A percentile compares a stretch with the other conserved stretches of the same genome.
Evolutionary conservation across 2,797 vertebrate genomes (phyloP).

Genomic region (Ctenochaetus hawaiiensis): DNA sequence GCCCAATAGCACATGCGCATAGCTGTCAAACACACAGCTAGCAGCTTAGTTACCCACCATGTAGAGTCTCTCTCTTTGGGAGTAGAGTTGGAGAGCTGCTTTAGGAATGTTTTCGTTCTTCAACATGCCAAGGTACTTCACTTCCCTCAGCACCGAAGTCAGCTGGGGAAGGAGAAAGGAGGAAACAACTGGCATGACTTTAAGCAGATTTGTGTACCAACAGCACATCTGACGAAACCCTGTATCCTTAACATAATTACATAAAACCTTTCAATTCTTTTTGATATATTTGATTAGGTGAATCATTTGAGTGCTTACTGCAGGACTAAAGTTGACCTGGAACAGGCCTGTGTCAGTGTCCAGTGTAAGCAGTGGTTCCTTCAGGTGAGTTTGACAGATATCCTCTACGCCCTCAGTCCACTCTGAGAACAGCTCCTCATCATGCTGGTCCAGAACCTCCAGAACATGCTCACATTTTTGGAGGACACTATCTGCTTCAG

Average conservation of each 20-base stretch:
- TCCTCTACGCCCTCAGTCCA: constrained; percentile 81
- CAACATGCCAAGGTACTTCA: constrained; percentile 85
- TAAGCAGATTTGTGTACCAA: neutral
- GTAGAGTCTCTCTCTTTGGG: constrained; percentile 81
- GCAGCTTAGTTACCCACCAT: constrained; percentile 70
- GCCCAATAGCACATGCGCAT: neutral
- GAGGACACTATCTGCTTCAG: constrained; percentile 81
- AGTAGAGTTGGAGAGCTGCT: constrained; percentile 83
- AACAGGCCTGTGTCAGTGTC: constrained; percentile 74
- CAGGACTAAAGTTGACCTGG: constrained; percentile 84
- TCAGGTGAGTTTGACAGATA: constrained; percentile 81
- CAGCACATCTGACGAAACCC: neutral
- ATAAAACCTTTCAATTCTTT: neutral
- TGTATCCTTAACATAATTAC: neutral
- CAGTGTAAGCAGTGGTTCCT: constrained; percentile 77
- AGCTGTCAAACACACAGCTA: neutral
- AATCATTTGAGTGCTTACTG: constrained; percentile 70
- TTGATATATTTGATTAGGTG: neutral
- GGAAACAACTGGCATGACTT: neutral
- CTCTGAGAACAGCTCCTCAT: constrained; percentile 77
- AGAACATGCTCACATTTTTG: constrained; percentile 84
- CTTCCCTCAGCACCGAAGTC: constrained; percentile 83
- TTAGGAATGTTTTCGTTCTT: constrained; percentile 81
- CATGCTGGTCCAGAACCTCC: constrained; percentile 79
- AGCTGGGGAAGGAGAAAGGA: constrained; percentile 67